A percentile compares a stretch with the other conserved stretches of the same genome.
Evolutionary conservation across 2,888 invertebrate genomes (phyloP).

Genomic region (Schizaphis graminum): DNA sequence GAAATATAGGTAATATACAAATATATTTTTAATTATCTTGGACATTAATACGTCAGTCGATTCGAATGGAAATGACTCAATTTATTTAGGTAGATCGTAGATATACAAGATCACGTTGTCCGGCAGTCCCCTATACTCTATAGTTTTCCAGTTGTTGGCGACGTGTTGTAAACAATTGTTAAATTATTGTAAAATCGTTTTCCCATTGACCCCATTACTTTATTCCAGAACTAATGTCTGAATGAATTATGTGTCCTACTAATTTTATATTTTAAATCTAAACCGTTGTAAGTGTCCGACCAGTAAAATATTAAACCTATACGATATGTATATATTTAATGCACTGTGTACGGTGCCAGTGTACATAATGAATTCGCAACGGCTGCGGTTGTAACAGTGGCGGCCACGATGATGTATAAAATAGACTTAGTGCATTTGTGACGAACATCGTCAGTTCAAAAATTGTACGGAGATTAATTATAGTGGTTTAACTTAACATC

Average conservation of each 20-base stretch:
- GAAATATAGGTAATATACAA: neutral
- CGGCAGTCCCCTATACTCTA: neutral
- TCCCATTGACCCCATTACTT: conserved; percentile 49
- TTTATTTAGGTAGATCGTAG: neutral
- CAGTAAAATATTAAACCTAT: conserved; percentile 6
- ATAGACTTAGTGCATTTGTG: neutral
- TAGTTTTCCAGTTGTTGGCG: neutral
- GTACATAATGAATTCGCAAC: conserved; percentile 49
- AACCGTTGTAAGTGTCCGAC: neutral
- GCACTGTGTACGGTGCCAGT: neutral
- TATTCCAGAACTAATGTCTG: conserved; percentile 56
- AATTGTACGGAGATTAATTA: neutral
- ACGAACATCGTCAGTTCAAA: conserved; percentile 4
- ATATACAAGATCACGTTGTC: neutral
- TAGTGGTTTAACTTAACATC: neutral
- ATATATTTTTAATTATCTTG: conserved; percentile 2
- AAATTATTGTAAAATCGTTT: conserved; percentile 54
- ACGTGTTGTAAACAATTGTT: conserved; percentile 46
- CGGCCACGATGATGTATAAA: neutral
- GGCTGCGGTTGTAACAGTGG: conserved; percentile 22
- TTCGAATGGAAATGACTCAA: neutral
- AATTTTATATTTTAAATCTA: conserved; percentile 14
- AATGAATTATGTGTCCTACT: conserved; percentile 36
- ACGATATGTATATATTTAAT: conserved; percentile 11
- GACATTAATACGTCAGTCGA: neutral